Evolutionary conservation across 1,140 invertebrate genomes (phyloP).

Genomic region (Archivesica marissinica): DNA sequence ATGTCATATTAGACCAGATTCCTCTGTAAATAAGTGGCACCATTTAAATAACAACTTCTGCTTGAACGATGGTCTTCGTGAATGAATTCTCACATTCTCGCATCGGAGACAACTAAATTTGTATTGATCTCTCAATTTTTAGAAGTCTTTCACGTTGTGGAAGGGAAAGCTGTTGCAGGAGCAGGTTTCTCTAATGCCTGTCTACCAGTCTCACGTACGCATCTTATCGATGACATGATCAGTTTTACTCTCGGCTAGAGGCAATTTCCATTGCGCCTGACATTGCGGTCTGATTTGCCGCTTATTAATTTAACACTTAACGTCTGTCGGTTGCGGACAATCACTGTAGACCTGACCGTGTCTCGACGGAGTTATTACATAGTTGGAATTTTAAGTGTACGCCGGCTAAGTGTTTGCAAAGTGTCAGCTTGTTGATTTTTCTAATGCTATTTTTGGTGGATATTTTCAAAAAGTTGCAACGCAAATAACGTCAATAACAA

Average conservation of each 20-base stretch:
- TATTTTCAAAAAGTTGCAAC: too few species aligned
- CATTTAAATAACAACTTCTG: background rate
- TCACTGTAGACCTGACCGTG: background rate
- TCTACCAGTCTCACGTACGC: background rate
- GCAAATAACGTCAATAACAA: too few species aligned
- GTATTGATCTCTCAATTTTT: slow-evolving; percentile 32
- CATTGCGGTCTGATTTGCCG: slow-evolving; percentile 19
- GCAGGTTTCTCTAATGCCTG: slow-evolving; percentile 2
- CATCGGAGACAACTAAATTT: slow-evolving; percentile 43
- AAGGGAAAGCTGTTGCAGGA: slow-evolving; percentile 5
- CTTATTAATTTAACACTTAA: slow-evolving; percentile 41
- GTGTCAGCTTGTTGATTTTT: background rate
- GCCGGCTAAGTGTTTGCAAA: background rate
- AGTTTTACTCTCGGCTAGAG: slow-evolving; percentile 4
- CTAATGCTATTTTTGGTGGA: too few species aligned
- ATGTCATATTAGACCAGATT: slow-evolving; percentile 5
- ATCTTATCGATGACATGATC: slow-evolving; percentile 12
- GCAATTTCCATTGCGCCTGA: slow-evolving; percentile 25
- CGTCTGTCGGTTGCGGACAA: slow-evolving; percentile 21
- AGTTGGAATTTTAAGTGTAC: background rate
- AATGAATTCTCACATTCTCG: slow-evolving; percentile 20
- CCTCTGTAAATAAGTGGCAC: background rate
- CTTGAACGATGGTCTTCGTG: background rate
- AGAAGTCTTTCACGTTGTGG: background rate
- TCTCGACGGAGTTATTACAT: background rate